A percentile compares a stretch with the other conserved stretches of the same genome.
Evolutionary conservation across 2,113 vertebrate species (phyloP).

Genomic region (Gambusia affinis): DNA sequence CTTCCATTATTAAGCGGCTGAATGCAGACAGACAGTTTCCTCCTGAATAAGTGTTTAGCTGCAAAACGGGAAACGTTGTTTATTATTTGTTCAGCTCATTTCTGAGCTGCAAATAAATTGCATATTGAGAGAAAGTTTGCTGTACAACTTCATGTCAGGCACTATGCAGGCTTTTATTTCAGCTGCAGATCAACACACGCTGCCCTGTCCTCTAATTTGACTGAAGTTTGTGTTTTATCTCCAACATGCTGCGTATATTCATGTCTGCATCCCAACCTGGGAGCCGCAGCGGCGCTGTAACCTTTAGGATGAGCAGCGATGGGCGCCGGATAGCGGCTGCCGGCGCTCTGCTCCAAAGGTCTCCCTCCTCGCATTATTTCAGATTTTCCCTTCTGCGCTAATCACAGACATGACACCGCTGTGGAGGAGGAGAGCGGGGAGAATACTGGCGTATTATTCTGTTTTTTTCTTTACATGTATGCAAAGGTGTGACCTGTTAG

Average conservation of each 20-base stretch:
- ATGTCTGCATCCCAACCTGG: conserved; percentile 25
- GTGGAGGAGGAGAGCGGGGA: conserved; percentile 41
- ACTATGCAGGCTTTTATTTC: not conserved
- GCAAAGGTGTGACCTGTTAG: conserved; percentile 74
- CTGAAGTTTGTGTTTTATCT: conserved; percentile 29
- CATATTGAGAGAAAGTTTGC: not conserved
- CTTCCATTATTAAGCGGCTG: not conserved
- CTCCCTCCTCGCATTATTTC: conserved; percentile 50
- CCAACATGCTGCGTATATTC: conserved; percentile 10
- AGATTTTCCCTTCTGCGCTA: conserved; percentile 45
- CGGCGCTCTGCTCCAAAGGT: conserved; percentile 49
- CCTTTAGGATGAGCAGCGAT: conserved; percentile 57
- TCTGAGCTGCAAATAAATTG: not conserved
- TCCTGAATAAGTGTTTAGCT: too few relatives aligned
- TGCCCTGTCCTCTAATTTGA: not conserved
- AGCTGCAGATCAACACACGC: not conserved
- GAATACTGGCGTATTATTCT: conserved; percentile 22
- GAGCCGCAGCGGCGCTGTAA: conserved; percentile 39
- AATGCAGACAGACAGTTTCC: too few relatives aligned
- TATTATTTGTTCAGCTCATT: not conserved
- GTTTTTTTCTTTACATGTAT: not conserved
- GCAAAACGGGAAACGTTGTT: not conserved
- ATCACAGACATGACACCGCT: conserved; percentile 66
- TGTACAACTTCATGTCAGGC: too few relatives aligned
- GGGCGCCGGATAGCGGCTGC: conserved; percentile 35